Percentiles rank a stretch among this genome's conserved stretches.
Evolutionary conservation across 30 jellyfish, hydroid and myxozoan genomes (phyloP).

Genomic region (Turritopsis dohrnii): DNA sequence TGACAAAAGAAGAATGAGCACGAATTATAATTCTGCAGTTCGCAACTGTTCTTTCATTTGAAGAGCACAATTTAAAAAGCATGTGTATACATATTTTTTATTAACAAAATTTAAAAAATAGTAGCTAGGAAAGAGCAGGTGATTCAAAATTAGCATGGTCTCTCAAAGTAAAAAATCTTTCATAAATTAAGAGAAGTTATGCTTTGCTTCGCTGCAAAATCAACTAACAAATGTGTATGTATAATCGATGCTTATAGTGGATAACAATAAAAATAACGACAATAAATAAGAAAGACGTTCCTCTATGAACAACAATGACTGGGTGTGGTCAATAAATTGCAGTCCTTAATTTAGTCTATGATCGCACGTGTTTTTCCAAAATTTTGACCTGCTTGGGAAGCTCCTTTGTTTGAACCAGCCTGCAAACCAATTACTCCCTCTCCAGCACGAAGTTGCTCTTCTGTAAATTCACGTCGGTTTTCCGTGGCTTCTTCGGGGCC

Average conservation of each 20-base stretch:
- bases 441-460: conserved; percentile 93
- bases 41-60: background rate
- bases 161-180: background rate
- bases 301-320: background rate
- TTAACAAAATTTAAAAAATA: background rate
- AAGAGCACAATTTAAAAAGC: background rate
- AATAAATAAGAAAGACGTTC: background rate
- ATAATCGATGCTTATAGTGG: background rate
- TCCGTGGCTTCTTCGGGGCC: conserved; percentile 97
- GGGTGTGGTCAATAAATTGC: background rate
- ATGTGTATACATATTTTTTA: background rate
- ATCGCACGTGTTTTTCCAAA: conserved; percentile 98
- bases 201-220: background rate
- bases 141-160: background rate
- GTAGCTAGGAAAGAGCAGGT: too few species aligned
- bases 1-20: background rate
- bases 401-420: conserved; percentile 98
- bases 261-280: background rate
- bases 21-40: background rate
- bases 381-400: conserved; percentile 98
- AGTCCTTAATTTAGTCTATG: conserved; percentile 40
- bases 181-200: background rate
- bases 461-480: conserved; percentile 83
- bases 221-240: background rate
- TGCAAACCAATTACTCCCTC: conserved; percentile 90